Conservation (phyloP, 1,140 invertebrate species). For the Berghia stephanieae region DNA sequence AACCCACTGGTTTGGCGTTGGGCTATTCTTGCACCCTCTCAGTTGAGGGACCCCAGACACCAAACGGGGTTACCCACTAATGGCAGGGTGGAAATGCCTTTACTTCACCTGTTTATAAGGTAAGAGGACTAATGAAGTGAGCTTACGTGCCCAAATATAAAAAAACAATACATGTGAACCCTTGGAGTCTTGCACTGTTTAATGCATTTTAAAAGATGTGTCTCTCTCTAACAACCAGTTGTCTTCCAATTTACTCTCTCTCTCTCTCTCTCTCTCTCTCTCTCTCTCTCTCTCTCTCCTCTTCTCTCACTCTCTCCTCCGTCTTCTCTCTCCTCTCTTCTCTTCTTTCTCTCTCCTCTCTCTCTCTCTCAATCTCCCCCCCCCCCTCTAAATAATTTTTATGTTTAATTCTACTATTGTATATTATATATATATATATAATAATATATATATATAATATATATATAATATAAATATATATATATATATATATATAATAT, state of each 20-base stretch:
- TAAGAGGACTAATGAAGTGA: not conserved
- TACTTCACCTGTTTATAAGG: not conserved
- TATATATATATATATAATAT: no score
- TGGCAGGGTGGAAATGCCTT: not conserved
- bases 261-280: conserved; percentile 1
- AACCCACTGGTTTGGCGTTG: no score
- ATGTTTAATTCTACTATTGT: not conserved
- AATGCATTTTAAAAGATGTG: not conserved
- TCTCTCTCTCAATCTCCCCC: not conserved
- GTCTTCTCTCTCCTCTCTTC: not conserved
- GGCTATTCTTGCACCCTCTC: no score
- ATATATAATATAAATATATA: no score
- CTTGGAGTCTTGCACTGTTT: not conserved
- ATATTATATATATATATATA: not conserved
- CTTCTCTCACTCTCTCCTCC: not conserved
- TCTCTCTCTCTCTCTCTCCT: not conserved
- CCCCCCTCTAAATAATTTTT: not conserved
- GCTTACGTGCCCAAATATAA: not conserved
- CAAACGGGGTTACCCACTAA: no score
- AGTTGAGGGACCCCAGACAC: no score
- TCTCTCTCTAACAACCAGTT: not conserved
- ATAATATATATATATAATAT: no score
- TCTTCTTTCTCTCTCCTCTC: not conserved
- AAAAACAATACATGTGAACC: not conserved
- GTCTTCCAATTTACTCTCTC: not conserved